phyloP scores from a whole-genome alignment of 2,113 vertebrate genomes.

The Excalfactoria chinensis region DNA sequence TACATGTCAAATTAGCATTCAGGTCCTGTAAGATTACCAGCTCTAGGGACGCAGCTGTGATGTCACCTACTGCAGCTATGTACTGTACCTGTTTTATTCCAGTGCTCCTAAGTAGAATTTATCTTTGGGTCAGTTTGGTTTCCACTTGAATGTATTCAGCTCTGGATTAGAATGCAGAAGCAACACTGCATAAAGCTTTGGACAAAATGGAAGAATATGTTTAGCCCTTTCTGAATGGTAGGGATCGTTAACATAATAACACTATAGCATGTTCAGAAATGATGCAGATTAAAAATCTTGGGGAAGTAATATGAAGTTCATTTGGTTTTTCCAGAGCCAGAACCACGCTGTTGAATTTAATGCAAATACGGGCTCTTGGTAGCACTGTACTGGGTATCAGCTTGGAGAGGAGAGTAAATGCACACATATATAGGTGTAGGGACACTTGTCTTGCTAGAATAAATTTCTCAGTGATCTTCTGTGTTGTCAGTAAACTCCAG shows the following conservation, averaged over 20 bases:
- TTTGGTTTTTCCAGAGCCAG: background rate
- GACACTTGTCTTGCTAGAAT: background rate
- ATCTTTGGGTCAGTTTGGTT: background rate
- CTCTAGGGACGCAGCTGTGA: background rate
- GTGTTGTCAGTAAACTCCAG: background rate
- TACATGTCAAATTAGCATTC: background rate
- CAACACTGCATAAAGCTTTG: background rate
- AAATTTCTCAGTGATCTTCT: background rate
- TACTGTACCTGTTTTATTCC: background rate
- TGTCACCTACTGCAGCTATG: background rate
- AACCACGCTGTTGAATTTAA: background rate
- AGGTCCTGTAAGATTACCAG: background rate
- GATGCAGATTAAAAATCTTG: background rate
- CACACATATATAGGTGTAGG: fast-evolving
- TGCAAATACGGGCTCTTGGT: background rate
- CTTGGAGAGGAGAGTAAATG: background rate
- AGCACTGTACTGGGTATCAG: fast-evolving
- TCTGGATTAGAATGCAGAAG: background rate
- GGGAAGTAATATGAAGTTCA: background rate
- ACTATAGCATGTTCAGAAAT: background rate
- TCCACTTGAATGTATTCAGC: background rate
- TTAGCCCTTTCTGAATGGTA: background rate
- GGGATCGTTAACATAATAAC: background rate
- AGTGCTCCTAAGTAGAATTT: background rate
- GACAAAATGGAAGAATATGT: background rate